phyloP scores from a whole-genome alignment of 2,888 invertebrate genomes.

The Penaeus monodon region DNA sequence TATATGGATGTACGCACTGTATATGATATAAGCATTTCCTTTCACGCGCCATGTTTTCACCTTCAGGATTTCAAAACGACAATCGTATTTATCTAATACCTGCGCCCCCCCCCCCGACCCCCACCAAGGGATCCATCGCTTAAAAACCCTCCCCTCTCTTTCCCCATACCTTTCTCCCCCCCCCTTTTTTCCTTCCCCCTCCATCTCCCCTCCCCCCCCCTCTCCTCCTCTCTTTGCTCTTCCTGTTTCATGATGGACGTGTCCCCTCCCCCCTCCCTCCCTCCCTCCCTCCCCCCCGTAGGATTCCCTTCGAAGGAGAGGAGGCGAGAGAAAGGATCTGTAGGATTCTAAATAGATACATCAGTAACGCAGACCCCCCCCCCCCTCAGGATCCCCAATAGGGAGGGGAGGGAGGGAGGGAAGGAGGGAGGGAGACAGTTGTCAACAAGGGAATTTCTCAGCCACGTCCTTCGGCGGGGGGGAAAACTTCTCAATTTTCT shows the following conservation, averaged over 20 bases:
- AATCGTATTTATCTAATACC: no score
- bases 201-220: background rate
- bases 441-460: no score
- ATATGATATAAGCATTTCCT: no score
- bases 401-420: background rate
- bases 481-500: background rate
- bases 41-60: no score
- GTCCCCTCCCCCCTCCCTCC: background rate
- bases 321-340: slow-evolving; percentile 31
- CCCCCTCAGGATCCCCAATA: no score
- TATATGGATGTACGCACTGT: no score
- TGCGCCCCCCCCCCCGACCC: no score
- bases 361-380: slow-evolving; percentile 40
- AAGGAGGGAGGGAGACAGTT: no score
- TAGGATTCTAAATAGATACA: slow-evolving; percentile 47
- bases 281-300: background rate
- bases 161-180: background rate
- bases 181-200: background rate
- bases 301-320: background rate
- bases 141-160: background rate
- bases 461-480: slow-evolving; percentile 19
- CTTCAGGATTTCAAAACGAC: no score
- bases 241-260: no score
- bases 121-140: no score
- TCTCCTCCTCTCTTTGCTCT: background rate